Evolutionary conservation across 2,888 invertebrate species (phyloP).

Genomic region (Dryomyza anilis): DNA sequence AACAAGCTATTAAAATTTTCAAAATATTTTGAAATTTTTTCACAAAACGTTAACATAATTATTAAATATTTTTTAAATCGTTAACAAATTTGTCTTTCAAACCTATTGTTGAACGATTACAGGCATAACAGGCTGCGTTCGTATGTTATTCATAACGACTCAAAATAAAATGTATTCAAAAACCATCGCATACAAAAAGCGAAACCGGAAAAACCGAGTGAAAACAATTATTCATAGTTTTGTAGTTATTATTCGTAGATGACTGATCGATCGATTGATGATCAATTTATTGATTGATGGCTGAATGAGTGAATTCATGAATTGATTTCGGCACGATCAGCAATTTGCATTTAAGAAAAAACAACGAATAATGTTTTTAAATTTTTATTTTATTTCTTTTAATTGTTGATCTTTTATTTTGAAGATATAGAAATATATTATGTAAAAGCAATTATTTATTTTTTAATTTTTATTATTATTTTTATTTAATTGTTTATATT

Average conservation of each 20-base stretch:
- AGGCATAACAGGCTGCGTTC: neutral
- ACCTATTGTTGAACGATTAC: neutral
- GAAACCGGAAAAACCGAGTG: slow-evolving; percentile 1
- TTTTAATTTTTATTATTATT: too few species aligned
- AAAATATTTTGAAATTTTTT: neutral
- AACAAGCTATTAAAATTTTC: neutral
- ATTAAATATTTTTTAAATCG: slow-evolving; percentile 1
- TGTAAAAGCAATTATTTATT: too few species aligned
- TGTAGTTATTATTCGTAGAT: slow-evolving; percentile 12
- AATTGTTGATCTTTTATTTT: too few species aligned
- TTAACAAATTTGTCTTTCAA: neutral
- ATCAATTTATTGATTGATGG: slow-evolving; percentile 2
- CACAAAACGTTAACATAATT: neutral
- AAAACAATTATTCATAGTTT: slow-evolving; percentile 27
- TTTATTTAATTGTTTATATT: too few species aligned
- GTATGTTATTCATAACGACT: neutral
- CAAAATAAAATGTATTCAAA: neutral
- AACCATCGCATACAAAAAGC: neutral
- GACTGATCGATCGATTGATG: slow-evolving; percentile 24
- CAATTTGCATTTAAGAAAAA: too few species aligned
- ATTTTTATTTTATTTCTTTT: too few species aligned
- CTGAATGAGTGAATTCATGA: slow-evolving; percentile 26
- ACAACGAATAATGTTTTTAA: too few species aligned
- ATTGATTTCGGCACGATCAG: slow-evolving; percentile 31
- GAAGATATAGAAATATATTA: too few species aligned